Base-by-base conservation (phyloP, 1,140 invertebrate genomes). In the Littorina saxatilis region DNA sequence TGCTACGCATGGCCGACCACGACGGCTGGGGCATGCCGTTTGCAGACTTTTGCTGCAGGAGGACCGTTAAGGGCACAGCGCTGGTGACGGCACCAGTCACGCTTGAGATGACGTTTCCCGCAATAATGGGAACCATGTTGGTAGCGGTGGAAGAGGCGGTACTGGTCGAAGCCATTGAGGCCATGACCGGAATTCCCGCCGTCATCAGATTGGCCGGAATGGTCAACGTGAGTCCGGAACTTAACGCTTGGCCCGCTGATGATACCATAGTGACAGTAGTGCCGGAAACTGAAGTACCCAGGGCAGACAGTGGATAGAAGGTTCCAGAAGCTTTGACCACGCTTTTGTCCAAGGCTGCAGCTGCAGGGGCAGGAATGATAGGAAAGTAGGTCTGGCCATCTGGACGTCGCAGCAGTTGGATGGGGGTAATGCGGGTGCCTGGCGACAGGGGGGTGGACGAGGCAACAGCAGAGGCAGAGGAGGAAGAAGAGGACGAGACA, bases 301-400 rank as follows among this genome's bases (percentile, higher is more conserved):
- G 50, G 11, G 27, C 68, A 15, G 96, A 96, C 87, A 97, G 94
- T 88, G 97, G 97, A 94, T 96, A 98, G 94, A 96, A 98, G 92
- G 96, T 98, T 92, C 97, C 97, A 89, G 96, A 95, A 92, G 97
- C 96, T 95, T 96, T 98, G 93, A 97, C 96, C 94, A 97, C 96
- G 43, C 75, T 88, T 74, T 88, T 88, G 39, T 82, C 82, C 20
- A 73, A 47, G 27, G 79, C 5, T 29, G 76, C 75, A 29, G 58
- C n/a, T 23, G 79, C 39, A 55, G 73, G 63, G 23, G 84, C 82
- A 23, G 86, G 82, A 5, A 84, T 83, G 29, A 87, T 85, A 35
- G 85, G 83, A 27, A 86, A 76, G 73, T 81, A 85, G 29, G 63
- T 68, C 32, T 78, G 52, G 29, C 76, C 76, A 29, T 78, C 76